Conservation (phyloP, 2,797 vertebrate genomes). For the Macropus fuliginosus region DNA sequence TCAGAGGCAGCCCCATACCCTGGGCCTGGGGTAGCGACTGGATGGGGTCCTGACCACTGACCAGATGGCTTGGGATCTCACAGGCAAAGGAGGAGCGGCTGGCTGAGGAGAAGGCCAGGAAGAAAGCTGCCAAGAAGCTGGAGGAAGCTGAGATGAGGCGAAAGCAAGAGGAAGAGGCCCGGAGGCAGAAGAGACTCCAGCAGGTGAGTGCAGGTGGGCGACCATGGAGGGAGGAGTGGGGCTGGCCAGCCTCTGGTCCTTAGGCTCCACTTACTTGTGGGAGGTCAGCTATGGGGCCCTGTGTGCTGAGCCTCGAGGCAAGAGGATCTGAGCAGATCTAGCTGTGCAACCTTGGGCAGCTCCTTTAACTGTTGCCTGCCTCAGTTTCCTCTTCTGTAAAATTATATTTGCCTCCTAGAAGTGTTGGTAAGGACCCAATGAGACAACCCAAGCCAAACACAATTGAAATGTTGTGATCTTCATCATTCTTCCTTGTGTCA, state of each 20-base stretch:
- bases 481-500: too few species aligned
- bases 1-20: conserved; percentile 66
- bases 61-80: background rate
- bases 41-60: background rate
- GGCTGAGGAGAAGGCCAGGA: conserved; percentile 87
- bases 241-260: too few species aligned
- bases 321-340: too few species aligned
- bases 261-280: too few species aligned
- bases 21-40: background rate
- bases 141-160: conserved; percentile 87
- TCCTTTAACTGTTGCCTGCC: too few species aligned
- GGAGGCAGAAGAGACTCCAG: conserved; percentile 82
- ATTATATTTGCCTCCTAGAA: background rate
- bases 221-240: too few species aligned
- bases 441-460: background rate
- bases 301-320: background rate
- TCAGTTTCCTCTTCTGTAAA: too few species aligned
- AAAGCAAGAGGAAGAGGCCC: conserved; percentile 90
- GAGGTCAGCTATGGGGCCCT: background rate
- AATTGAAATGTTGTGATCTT: background rate
- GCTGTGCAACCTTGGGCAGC: too few species aligned
- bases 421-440: background rate
- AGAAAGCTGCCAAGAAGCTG: conserved; percentile 84
- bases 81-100: conserved; percentile 88
- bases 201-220: conserved; percentile 77